A percentile compares a stretch with the other conserved stretches of the same genome.
These are phyloP conservation scores for Marasmarcha lunaedactyla DNA, from an alignment of 2,888 invertebrate species.

Conservation along the genomic window DNA sequence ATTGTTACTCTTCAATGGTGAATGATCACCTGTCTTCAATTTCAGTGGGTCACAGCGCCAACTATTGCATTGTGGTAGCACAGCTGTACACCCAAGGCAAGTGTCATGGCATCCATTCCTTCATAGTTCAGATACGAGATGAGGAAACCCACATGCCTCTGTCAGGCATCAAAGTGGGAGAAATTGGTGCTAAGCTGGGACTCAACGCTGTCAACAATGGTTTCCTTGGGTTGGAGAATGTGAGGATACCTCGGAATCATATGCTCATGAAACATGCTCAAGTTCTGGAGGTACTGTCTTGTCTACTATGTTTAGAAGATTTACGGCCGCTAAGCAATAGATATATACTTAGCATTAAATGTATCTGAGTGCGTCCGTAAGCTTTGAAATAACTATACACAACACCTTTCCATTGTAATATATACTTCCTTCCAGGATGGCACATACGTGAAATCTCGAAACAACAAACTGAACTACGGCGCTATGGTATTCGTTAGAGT, in stretches of 20 bases:
- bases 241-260: slow-evolving; percentile 85
- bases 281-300: slow-evolving; percentile 76
- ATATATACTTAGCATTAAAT: too few relatives aligned
- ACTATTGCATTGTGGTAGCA: slow-evolving; percentile 91
- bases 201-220: slow-evolving; percentile 93
- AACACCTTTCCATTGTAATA: too few relatives aligned
- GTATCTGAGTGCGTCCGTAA: too few relatives aligned
- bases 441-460: slow-evolving; percentile 83
- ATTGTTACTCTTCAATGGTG: too few relatives aligned
- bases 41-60: slow-evolving; percentile 92
- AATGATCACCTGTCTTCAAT: slow-evolving; percentile 7
- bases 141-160: slow-evolving; percentile 88
- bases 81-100: slow-evolving; percentile 86
- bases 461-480: slow-evolving; percentile 87
- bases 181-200: slow-evolving; percentile 93
- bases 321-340: background rate
- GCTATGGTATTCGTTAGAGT: slow-evolving; percentile 95
- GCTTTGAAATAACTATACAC: too few relatives aligned
- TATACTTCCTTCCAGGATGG: too few relatives aligned
- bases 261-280: slow-evolving; percentile 96
- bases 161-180: slow-evolving; percentile 90
- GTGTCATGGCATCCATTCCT: slow-evolving; percentile 90
- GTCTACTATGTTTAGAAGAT: slow-evolving; percentile 7
- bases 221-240: slow-evolving; percentile 86
- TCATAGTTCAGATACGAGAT: slow-evolving; percentile 90